phyloP scores from a whole-genome alignment of 2,888 invertebrate genomes.

The Amblyjoppa fuscipennis region DNA sequence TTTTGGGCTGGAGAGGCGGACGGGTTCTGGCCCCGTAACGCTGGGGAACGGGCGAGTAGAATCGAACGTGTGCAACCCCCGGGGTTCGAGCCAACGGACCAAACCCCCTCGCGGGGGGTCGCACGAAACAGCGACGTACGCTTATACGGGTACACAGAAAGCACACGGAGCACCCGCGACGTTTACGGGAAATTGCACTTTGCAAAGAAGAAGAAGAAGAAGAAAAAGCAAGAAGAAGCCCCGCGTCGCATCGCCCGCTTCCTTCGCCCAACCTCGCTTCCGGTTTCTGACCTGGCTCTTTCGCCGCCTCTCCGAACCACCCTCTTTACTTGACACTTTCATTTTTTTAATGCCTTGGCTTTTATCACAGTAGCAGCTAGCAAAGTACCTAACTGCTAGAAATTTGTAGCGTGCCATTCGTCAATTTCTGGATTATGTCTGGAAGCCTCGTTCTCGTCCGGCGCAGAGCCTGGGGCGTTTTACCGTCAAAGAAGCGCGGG shows the following conservation, averaged over 20 bases:
- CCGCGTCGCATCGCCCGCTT: conserved; percentile 30
- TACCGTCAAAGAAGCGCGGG: not conserved
- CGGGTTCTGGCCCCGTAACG: conserved; percentile 24
- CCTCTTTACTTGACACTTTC: not conserved
- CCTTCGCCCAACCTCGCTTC: conserved; percentile 55
- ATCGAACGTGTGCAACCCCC: conserved; percentile 55
- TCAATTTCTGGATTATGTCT: not conserved
- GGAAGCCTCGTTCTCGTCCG: too few relatives aligned
- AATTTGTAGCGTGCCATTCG: too few relatives aligned
- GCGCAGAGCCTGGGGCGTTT: not conserved
- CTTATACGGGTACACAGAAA: conserved; percentile 63
- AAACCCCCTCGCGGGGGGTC: conserved; percentile 31
- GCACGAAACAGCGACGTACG: conserved; percentile 46
- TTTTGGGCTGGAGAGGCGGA: conserved; percentile 61
- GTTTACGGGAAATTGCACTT: conserved; percentile 82
- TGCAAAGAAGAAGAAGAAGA: conserved; percentile 74
- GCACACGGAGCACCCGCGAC: conserved; percentile 69
- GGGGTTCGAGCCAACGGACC: conserved; percentile 52
- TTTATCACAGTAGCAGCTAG: not conserved
- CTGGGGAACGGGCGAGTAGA: conserved; percentile 39
- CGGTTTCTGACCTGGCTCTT: conserved; percentile 59
- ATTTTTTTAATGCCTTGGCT: conserved; percentile 9
- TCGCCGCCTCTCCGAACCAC: not conserved
- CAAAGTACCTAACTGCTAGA: not conserved
- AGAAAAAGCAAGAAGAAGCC: conserved; percentile 39